Evolutionary conservation across 2,797 vertebrate species (phyloP).

Genomic region (Darevskia nairensis): DNA sequence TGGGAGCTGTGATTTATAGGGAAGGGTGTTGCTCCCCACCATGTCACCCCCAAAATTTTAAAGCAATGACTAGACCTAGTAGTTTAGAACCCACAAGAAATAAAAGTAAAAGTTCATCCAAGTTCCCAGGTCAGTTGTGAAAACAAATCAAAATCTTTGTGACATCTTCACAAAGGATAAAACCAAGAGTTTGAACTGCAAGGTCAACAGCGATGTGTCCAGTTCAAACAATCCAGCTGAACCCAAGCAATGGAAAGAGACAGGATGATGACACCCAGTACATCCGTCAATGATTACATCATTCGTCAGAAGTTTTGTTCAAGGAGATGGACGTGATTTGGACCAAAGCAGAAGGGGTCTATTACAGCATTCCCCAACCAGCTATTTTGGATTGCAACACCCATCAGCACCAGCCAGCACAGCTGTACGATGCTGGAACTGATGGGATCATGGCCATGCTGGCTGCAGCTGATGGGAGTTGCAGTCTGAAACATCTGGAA

Average conservation of each 20-base stretch:
- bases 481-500: no score
- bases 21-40: conserved; percentile 20
- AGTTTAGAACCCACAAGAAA: conserved; percentile 54
- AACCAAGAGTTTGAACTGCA: conserved; percentile 69
- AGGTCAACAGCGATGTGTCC: conserved; percentile 71
- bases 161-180: conserved; percentile 79
- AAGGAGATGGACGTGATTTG: conserved; percentile 33
- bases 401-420: no score
- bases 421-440: no score
- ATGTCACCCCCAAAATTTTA: fast-evolving
- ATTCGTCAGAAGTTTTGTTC: conserved; percentile 44
- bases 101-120: conserved; percentile 70
- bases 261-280: conserved; percentile 53
- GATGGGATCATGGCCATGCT: no score
- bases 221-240: conserved; percentile 77
- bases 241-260: conserved; percentile 61
- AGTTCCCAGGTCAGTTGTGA: conserved; percentile 73
- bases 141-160: conserved; percentile 78
- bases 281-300: conserved; percentile 41
- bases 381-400: no score
- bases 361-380: background rate
- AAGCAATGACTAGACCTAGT: conserved; percentile 41
- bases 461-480: no score
- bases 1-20: background rate
- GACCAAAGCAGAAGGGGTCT: conserved; percentile 10